These are phyloP conservation scores for Actinemys pallida DNA, from an alignment of 2,113 vertebrate species.

Conservation along the genomic window DNA sequence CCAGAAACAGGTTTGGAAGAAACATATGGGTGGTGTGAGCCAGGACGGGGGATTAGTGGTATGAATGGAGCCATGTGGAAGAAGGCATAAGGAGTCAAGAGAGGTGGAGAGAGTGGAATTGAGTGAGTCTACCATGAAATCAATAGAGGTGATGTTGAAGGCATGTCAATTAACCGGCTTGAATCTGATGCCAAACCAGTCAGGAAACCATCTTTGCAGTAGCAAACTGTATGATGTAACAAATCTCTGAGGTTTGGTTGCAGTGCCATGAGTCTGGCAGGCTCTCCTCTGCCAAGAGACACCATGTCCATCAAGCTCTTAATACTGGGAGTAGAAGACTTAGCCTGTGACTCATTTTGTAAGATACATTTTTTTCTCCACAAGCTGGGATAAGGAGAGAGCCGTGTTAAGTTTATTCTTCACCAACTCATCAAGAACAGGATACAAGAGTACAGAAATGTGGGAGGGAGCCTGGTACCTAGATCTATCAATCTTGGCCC, in stretches of 20 bases:
- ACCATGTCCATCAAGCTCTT: background rate
- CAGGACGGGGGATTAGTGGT: background rate
- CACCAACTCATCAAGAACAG: background rate
- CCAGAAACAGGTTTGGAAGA: background rate
- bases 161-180: background rate
- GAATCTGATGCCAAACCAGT: background rate
- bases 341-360: background rate
- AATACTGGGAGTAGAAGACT: background rate
- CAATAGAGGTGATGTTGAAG: background rate
- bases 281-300: background rate
- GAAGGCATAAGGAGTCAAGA: background rate
- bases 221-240: background rate
- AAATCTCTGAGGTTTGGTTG: background rate
- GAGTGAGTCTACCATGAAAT: accelerated
- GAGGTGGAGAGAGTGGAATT: background rate
- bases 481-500: background rate
- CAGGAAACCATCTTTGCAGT: background rate
- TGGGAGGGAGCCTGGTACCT: background rate
- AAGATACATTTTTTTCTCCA: background rate
- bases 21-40: background rate
- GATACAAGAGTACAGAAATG: background rate
- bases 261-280: background rate
- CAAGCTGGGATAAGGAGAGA: background rate
- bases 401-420: background rate
- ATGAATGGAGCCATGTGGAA: background rate